Evolutionary conservation across 2,113 vertebrate species (phyloP).

Genomic region (Carassius gibelio): DNA sequence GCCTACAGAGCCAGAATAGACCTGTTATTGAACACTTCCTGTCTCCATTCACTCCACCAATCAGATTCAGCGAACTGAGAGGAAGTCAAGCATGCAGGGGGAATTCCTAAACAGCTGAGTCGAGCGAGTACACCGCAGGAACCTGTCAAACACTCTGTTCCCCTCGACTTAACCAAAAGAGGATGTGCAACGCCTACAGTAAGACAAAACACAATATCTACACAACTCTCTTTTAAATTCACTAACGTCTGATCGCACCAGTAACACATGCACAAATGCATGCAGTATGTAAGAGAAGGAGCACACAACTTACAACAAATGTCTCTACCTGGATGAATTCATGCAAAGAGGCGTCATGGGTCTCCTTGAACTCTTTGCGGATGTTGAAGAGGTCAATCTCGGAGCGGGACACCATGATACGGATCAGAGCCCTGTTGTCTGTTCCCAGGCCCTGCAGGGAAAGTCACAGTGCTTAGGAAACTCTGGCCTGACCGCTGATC

Average conservation of each 20-base stretch:
- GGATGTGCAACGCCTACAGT: conserved; percentile 63
- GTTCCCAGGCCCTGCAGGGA: conserved; percentile 87
- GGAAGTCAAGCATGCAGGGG: conserved; percentile 76
- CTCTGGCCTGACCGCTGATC: conserved; percentile 11
- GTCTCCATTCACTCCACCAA: conserved; percentile 66
- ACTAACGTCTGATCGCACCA: not conserved
- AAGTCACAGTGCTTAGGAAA: conserved; percentile 4
- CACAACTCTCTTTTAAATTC: conserved; percentile 39
- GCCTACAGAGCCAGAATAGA: conserved; percentile 67
- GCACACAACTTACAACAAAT: conserved; percentile 72
- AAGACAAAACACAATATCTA: conserved; percentile 32
- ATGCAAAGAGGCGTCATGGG: conserved; percentile 86
- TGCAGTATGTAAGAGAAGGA: conserved; percentile 38
- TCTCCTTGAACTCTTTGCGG: conserved; percentile 89
- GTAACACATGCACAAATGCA: conserved; percentile 32
- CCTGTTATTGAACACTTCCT: conserved; percentile 71
- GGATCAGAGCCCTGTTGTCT: conserved; percentile 89
- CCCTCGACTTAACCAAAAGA: conserved; percentile 61
- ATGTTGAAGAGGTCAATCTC: conserved; percentile 92
- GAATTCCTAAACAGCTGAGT: conserved; percentile 82
- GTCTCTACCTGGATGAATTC: conserved; percentile 91
- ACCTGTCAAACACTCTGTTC: conserved; percentile 63
- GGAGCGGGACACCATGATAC: conserved; percentile 92
- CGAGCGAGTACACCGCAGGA: conserved; percentile 69
- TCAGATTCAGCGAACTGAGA: conserved; percentile 65